Conservation (phyloP, 2,888 invertebrate species). For the Myopa tessellatipennis region DNA sequence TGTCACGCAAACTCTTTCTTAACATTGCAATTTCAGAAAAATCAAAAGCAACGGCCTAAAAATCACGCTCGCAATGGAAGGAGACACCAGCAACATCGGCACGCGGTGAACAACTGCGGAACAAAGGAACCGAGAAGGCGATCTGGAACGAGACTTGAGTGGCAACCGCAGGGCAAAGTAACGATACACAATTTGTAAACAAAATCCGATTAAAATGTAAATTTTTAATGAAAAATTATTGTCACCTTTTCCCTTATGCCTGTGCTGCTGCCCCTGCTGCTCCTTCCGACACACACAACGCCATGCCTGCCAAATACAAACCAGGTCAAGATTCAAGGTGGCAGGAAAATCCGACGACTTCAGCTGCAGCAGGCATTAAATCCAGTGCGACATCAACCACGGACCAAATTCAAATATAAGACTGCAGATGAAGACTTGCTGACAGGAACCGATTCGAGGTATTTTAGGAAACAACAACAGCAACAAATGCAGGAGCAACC, state of each 20-base stretch:
- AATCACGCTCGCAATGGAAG: constrained; percentile 27
- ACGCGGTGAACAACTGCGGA: constrained; percentile 70
- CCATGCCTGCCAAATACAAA: constrained; percentile 34
- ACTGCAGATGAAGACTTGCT: constrained; percentile 41
- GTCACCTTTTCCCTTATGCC: constrained; percentile 32
- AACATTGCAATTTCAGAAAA: constrained; percentile 35
- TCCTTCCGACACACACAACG: neutral
- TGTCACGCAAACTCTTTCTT: constrained; percentile 19
- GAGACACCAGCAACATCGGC: constrained; percentile 61
- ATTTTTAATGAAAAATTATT: constrained; percentile 52
- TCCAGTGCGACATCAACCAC: constrained; percentile 73
- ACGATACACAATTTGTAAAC: constrained; percentile 49
- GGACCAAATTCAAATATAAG: constrained; percentile 71
- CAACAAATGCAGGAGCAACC: constrained; percentile 42
- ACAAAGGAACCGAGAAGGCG: constrained; percentile 71
- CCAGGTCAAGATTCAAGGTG: constrained; percentile 67
- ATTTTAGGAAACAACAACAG: constrained; percentile 32
- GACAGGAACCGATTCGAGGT: constrained; percentile 22
- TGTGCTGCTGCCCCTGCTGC: neutral
- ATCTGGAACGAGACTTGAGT: constrained; percentile 72
- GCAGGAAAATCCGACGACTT: constrained; percentile 64
- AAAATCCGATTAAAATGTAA: constrained; percentile 52
- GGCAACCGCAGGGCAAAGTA: constrained; percentile 71
- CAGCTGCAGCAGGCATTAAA: constrained; percentile 46
- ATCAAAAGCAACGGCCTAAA: constrained; percentile 7